phyloP scores from a whole-genome alignment of 2,113 vertebrate species.

The Lagenorhynchus albirostris region DNA sequence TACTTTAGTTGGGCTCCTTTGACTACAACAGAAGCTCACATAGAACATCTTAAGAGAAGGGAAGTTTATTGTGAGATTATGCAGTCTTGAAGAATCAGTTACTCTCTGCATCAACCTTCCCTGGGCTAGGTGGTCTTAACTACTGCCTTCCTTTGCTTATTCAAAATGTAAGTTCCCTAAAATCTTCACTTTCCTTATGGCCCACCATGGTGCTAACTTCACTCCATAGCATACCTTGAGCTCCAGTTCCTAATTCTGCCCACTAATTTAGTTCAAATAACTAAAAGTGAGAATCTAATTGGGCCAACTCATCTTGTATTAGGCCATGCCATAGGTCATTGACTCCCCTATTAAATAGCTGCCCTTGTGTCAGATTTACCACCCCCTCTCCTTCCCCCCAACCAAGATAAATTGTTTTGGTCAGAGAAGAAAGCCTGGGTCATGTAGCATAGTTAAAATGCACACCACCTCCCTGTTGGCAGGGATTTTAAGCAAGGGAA shows the following conservation, averaged over 20 bases:
- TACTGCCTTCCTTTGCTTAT: not conserved
- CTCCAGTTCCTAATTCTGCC: not conserved
- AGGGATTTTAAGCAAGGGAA: not conserved
- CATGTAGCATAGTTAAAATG: not conserved
- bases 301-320: not conserved
- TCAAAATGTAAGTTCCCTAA: not conserved
- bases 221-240: not conserved
- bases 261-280: not conserved
- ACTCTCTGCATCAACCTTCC: not conserved
- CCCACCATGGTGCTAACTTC: not conserved
- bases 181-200: not conserved
- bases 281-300: not conserved
- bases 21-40: not conserved
- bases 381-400: not conserved
- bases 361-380: not conserved
- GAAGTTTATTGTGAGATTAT: not conserved
- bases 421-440: not conserved
- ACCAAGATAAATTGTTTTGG: not conserved
- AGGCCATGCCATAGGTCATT: not conserved
- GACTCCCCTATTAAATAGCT: not conserved
- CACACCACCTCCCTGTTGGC: not conserved
- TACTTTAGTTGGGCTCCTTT: not conserved
- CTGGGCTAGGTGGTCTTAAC: not conserved
- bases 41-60: not conserved
- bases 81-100: not conserved